Conservation (phyloP, 2,797 vertebrate species). For the Yasuhikotakia modesta region DNA sequence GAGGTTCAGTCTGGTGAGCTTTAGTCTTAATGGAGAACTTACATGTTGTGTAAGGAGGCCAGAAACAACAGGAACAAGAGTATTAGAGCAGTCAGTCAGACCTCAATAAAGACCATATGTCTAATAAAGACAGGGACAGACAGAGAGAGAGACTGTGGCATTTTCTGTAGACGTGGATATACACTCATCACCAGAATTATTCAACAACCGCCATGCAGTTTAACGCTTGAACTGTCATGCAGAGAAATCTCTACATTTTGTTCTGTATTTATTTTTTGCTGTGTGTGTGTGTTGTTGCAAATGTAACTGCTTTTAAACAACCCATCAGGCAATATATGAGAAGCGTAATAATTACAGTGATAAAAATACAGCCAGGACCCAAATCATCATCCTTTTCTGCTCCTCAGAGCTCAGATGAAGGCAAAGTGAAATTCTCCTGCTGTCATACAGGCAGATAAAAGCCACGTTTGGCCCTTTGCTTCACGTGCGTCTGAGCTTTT, state of each 20-base stretch:
- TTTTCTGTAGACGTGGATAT: no score
- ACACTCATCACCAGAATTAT: no score
- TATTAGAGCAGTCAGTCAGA: background rate
- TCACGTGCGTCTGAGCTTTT: background rate
- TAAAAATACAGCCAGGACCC: background rate
- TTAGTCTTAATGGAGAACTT: background rate
- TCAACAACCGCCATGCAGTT: no score
- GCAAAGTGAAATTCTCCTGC: conserved; percentile 1
- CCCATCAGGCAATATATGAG: background rate
- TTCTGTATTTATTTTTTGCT: no score
- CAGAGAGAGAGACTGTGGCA: background rate
- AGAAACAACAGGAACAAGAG: conserved; percentile 6
- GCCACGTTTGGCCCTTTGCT: background rate
- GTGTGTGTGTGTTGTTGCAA: no score
- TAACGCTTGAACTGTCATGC: no score
- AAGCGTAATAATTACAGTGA: background rate
- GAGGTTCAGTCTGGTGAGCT: background rate
- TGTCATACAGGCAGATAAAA: conserved; percentile 20
- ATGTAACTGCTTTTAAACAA: background rate
- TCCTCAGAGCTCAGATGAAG: background rate
- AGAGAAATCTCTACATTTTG: no score
- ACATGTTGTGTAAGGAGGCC: background rate
- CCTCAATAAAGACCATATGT: conserved; percentile 3
- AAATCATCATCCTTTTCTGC: background rate
- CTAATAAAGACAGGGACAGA: background rate